Conservation (phyloP, 2,797 vertebrate species). For the Protonibea diacanthus region DNA sequence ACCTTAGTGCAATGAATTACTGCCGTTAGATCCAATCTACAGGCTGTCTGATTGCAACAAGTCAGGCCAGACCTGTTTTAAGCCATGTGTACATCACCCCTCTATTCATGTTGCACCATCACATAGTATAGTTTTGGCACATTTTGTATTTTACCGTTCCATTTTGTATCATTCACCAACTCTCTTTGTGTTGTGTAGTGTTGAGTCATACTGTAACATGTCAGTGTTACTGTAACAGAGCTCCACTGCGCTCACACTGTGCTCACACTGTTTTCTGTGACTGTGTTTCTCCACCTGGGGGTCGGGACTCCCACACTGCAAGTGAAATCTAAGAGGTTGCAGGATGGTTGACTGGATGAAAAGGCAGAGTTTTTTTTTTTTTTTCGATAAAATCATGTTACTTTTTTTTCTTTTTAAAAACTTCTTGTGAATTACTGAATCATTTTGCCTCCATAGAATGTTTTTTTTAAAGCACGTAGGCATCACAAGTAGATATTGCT, state of each 20-base stretch:
- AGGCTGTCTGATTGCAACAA: not conserved
- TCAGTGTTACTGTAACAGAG: not conserved
- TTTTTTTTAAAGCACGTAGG: too few species aligned
- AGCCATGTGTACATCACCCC: too few species aligned
- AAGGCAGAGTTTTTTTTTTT: not conserved
- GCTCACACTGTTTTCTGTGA: not conserved
- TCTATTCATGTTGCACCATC: too few species aligned
- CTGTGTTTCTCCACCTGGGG: not conserved
- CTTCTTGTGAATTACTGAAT: not conserved
- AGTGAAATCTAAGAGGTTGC: not conserved
- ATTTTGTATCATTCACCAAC: not conserved
- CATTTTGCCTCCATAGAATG: not conserved
- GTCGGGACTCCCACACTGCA: not conserved
- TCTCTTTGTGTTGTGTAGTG: not conserved
- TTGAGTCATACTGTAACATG: not conserved
- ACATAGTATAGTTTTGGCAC: not conserved
- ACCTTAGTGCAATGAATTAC: not conserved
- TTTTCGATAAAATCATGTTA: not conserved
- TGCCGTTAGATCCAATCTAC: not conserved
- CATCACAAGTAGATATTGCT: not conserved
- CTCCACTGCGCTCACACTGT: too few species aligned
- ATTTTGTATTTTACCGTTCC: not conserved
- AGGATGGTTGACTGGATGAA: not conserved
- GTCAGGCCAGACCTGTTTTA: not conserved
- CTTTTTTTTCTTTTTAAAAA: not conserved